phyloP scores from a whole-genome alignment of 2,888 invertebrate species.

The Apotomis capreana region DNA sequence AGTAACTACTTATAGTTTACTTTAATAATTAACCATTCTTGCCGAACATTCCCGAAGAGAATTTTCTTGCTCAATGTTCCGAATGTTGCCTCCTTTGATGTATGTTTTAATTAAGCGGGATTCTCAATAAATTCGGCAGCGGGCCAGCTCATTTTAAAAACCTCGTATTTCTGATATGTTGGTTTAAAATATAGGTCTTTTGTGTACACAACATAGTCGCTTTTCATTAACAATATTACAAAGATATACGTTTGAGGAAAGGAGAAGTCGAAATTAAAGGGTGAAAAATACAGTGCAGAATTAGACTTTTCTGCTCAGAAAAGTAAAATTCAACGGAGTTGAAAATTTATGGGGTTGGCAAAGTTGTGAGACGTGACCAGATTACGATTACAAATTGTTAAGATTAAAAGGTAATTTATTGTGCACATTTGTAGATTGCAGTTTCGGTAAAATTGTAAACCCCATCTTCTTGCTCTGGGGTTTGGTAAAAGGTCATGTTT shows the following conservation, averaged over 20 bases:
- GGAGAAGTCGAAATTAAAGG: neutral
- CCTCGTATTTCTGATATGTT: neutral
- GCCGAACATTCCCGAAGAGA: neutral
- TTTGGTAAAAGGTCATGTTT: neutral
- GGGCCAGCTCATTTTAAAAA: neutral
- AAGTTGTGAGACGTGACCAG: conserved; percentile 21
- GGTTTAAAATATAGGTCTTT: neutral
- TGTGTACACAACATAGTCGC: neutral
- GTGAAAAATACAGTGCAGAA: neutral
- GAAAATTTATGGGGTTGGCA: conserved; percentile 18
- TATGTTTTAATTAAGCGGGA: conserved; percentile 16
- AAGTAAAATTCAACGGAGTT: conserved; percentile 2
- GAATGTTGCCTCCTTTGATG: conserved; percentile 4
- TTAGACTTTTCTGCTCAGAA: neutral
- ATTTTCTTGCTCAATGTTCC: neutral
- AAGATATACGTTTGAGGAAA: neutral
- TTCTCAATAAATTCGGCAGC: neutral
- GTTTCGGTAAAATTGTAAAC: neutral
- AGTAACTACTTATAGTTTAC: neutral
- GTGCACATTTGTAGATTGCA: neutral
- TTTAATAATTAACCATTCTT: neutral
- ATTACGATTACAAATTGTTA: conserved; percentile 16
- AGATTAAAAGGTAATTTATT: conserved; percentile 4
- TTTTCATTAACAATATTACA: neutral
- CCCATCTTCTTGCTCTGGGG: neutral